phyloP scores from a whole-genome alignment of 2,888 invertebrate genomes.

The Drosophila neotestacea region DNA sequence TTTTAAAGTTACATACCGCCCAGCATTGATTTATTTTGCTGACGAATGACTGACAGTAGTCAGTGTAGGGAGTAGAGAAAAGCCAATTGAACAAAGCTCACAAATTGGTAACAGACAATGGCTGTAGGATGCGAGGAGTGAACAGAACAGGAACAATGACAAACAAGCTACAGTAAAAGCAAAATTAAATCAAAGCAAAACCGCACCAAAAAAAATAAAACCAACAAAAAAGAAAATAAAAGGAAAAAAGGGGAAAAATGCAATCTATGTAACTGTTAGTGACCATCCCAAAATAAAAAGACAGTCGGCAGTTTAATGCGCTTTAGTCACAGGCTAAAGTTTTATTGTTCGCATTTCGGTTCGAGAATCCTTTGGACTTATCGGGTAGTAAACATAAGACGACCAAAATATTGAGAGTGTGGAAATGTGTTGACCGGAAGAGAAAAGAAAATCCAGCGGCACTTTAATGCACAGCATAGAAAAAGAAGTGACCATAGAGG shows the following conservation, averaged over 20 bases:
- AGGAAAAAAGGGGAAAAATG: conserved; percentile 34
- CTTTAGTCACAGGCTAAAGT: conserved; percentile 50
- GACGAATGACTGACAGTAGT: conserved; percentile 27
- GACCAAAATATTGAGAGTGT: conserved; percentile 4
- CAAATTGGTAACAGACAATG: conserved; percentile 57
- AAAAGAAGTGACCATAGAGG: conserved; percentile 37
- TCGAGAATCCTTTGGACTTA: conserved; percentile 51
- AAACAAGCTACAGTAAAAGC: conserved; percentile 55
- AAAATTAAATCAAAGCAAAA: conserved; percentile 77
- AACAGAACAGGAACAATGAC: conserved; percentile 44
- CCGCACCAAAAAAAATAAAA: conserved; percentile 50
- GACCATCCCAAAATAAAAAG: conserved; percentile 19
- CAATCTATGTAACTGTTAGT: conserved; percentile 35
- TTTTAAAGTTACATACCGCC: conserved; percentile 19
- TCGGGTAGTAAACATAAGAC: conserved; percentile 50
- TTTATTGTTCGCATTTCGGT: conserved; percentile 47
- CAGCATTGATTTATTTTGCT: conserved; percentile 39
- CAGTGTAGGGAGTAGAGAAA: conserved; percentile 19
- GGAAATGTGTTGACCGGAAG: conserved; percentile 30
- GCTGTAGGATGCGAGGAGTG: background rate
- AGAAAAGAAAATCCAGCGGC: conserved; percentile 34
- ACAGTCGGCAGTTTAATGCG: conserved; percentile 54
- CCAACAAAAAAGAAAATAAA: conserved; percentile 26
- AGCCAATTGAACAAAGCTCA: conserved; percentile 65
- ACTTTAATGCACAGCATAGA: conserved; percentile 36